These are phyloP conservation scores for Scaptomyza graminum DNA, from an alignment of 1,140 invertebrate genomes.

Conservation along the genomic window DNA sequence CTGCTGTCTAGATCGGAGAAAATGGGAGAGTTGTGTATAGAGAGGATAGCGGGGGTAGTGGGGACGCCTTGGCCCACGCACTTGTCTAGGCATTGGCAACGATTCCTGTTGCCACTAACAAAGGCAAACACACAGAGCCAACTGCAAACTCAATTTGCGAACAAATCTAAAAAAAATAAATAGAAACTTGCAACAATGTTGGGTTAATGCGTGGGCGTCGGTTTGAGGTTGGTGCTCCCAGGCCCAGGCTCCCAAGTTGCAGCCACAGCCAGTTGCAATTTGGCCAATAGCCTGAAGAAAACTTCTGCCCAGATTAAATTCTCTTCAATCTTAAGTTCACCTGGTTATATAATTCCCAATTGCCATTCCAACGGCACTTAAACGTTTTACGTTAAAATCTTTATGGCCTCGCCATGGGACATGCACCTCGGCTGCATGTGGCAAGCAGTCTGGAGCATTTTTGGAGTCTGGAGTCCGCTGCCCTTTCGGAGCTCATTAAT, in stretches of 20 bases:
- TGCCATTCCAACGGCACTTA: slow-evolving; percentile 37
- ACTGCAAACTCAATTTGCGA: slow-evolving; percentile 64
- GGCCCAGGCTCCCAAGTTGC: neutral
- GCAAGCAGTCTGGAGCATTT: neutral
- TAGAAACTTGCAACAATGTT: slow-evolving; percentile 29
- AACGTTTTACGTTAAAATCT: slow-evolving; percentile 52
- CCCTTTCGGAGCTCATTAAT: slow-evolving; percentile 69
- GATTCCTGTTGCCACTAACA: slow-evolving; percentile 7
- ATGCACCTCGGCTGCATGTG: neutral
- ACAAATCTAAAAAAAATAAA: slow-evolving; percentile 8
- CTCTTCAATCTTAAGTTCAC: slow-evolving; percentile 27
- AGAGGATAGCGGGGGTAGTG: neutral
- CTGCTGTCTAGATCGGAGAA: slow-evolving; percentile 23
- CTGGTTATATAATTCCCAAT: slow-evolving; percentile 41
- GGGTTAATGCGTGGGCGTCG: slow-evolving; percentile 27
- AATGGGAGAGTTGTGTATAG: neutral
- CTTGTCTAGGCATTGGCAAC: slow-evolving; percentile 58
- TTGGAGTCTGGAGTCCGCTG: slow-evolving; percentile 5
- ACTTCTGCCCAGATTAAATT: slow-evolving; percentile 24
- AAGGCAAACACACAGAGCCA: slow-evolving; percentile 35
- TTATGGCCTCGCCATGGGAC: slow-evolving; percentile 50
- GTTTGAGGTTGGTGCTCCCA: slow-evolving; percentile 20
- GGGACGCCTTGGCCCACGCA: slow-evolving; percentile 55
- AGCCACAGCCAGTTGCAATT: slow-evolving; percentile 11
- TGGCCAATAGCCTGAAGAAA: slow-evolving; percentile 5